Percentiles rank a stretch among this genome's conserved stretches.
phyloP scores from a whole-genome alignment of 2,797 vertebrate species.

The Poeciliopsis presidionis region DNA sequence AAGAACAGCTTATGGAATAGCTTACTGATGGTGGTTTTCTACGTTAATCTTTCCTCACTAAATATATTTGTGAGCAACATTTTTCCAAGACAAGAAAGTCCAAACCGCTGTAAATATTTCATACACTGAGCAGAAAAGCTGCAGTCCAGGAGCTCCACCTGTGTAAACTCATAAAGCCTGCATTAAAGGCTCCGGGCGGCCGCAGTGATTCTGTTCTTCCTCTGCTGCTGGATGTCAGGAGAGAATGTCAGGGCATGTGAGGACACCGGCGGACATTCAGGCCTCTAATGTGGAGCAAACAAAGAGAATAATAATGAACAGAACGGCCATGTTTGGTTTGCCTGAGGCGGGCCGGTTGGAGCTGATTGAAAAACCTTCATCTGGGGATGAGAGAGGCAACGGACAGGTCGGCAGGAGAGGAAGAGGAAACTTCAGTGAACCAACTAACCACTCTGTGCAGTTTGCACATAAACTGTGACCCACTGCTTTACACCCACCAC shows the following conservation, averaged over 20 bases:
- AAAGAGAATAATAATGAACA: conserved; percentile 61
- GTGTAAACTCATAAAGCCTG: conserved; percentile 70
- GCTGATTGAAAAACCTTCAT: conserved; percentile 49
- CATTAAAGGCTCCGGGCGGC: conserved; percentile 47
- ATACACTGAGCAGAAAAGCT: conserved; percentile 48
- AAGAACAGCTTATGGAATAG: not conserved
- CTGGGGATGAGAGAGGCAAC: conserved; percentile 23
- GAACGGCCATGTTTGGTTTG: conserved; percentile 58
- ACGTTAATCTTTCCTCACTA: conserved; percentile 8
- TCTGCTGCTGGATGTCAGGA: conserved; percentile 41
- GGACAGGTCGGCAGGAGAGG: conserved; percentile 22
- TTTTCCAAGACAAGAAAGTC: conserved; percentile 47
- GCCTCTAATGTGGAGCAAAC: conserved; percentile 37
- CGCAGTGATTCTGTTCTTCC: conserved; percentile 46
- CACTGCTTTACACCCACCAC: conserved; percentile 28
- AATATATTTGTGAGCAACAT: conserved; percentile 33
- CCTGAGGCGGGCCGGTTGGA: conserved; percentile 30
- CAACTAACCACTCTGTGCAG: conserved; percentile 47
- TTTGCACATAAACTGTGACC: conserved; percentile 43
- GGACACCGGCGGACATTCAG: conserved; percentile 59
- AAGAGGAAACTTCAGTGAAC: conserved; percentile 33
- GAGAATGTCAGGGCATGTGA: conserved; percentile 51
- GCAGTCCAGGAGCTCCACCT: conserved; percentile 64
- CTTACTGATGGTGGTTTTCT: conserved; percentile 26
- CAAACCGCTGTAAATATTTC: conserved; percentile 69